These are phyloP conservation scores for Xiphophorus couchianus DNA, from an alignment of 2,113 vertebrate genomes.

Conservation along the genomic window DNA sequence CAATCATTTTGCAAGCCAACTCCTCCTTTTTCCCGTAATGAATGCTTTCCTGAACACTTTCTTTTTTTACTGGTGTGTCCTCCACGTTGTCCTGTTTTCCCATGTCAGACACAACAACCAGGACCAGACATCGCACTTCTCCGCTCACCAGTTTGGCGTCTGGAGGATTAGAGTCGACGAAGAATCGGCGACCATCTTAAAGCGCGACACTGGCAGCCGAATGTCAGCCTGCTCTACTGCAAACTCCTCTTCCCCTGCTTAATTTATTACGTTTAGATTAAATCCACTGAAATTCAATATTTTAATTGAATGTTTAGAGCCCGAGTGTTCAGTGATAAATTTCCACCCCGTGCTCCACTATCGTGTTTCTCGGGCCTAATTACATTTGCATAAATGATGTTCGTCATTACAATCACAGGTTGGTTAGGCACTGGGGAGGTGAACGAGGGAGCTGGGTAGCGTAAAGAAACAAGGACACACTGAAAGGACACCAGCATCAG, in stretches of 20 bases:
- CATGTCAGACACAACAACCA: slow-evolving; percentile 20
- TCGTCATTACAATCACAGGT: slow-evolving; percentile 90
- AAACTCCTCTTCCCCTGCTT: slow-evolving; percentile 86
- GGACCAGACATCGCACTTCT: slow-evolving; percentile 13
- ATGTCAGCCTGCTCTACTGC: slow-evolving; percentile 76
- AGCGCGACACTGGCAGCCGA: slow-evolving; percentile 47
- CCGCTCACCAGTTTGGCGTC: slow-evolving; percentile 14
- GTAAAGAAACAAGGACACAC: slow-evolving; percentile 27
- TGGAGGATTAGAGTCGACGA: slow-evolving; percentile 20
- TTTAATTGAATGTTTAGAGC: slow-evolving; percentile 99
- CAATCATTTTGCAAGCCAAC: neutral
- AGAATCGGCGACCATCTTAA: slow-evolving; percentile 50
- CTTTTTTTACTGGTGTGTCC: slow-evolving; percentile 10
- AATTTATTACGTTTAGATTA: slow-evolving; percentile 98
- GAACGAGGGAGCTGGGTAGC: slow-evolving; percentile 58
- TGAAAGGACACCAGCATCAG: slow-evolving; percentile 25
- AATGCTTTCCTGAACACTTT: slow-evolving; percentile 29
- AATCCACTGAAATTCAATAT: slow-evolving; percentile 96
- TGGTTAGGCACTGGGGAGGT: slow-evolving; percentile 80
- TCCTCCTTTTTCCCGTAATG: neutral
- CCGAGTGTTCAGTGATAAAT: slow-evolving; percentile 95
- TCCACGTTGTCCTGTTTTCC: slow-evolving; percentile 12
- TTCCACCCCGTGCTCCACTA: slow-evolving; percentile 88
- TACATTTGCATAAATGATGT: slow-evolving; percentile 99
- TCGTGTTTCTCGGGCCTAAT: slow-evolving; percentile 94